phyloP scores from a whole-genome alignment of 2,888 invertebrate species.

The Agrilus cyanescens region DNA sequence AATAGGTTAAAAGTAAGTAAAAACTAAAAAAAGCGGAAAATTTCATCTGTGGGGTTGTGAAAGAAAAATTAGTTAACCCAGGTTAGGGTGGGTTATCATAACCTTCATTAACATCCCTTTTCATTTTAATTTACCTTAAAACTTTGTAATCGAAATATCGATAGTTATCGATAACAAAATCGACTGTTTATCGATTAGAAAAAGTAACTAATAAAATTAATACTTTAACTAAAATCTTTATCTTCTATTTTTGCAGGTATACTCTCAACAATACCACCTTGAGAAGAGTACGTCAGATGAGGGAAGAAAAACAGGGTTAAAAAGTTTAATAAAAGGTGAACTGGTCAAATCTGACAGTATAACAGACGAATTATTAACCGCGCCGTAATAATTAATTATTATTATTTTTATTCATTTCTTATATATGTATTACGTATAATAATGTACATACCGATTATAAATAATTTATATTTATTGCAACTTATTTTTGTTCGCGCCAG shows the following conservation, averaged over 20 bases:
- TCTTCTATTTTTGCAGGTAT: conserved; percentile 42
- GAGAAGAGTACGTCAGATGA: conserved; percentile 52
- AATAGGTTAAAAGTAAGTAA: conserved; percentile 60
- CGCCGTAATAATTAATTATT: conserved; percentile 22
- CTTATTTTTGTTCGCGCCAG: too few species aligned
- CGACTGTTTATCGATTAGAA: too few species aligned
- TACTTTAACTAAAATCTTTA: too few species aligned
- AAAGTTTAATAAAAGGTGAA: conserved; percentile 42
- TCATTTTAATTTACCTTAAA: neutral
- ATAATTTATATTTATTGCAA: too few species aligned
- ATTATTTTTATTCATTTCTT: conserved; percentile 9
- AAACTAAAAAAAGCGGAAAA: neutral
- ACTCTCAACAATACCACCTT: conserved; percentile 68
- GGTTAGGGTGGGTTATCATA: too few species aligned
- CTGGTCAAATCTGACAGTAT: conserved; percentile 69
- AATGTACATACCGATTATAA: too few species aligned
- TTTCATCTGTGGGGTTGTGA: neutral
- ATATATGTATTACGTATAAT: too few species aligned
- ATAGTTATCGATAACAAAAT: too few species aligned
- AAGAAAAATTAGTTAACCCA: conserved; percentile 1
- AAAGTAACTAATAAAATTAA: too few species aligned
- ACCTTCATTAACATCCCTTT: conserved; percentile 2
- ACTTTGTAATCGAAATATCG: too few species aligned
- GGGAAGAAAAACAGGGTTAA: conserved; percentile 42
- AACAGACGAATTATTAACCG: conserved; percentile 66